These are phyloP conservation scores for Sinelater perroti DNA, from an alignment of 2,888 invertebrate genomes.

Conservation along the genomic window DNA sequence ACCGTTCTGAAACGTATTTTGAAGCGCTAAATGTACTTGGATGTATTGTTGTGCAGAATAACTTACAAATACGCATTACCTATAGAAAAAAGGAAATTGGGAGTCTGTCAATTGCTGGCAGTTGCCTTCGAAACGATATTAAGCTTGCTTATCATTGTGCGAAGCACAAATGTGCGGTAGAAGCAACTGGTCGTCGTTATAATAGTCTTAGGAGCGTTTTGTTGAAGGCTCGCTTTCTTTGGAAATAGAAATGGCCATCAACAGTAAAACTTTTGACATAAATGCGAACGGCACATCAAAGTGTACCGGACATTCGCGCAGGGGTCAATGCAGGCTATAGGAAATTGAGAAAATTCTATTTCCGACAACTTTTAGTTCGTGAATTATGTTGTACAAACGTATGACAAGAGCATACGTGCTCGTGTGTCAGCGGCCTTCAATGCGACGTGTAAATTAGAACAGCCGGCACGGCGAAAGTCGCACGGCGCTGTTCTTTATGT, in stretches of 20 bases:
- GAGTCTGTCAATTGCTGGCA: too few species aligned
- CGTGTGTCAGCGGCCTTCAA: neutral
- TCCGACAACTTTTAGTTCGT: slow-evolving; percentile 46
- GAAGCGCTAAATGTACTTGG: too few species aligned
- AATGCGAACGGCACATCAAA: slow-evolving; percentile 40
- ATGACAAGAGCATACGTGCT: slow-evolving; percentile 31
- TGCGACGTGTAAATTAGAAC: slow-evolving; percentile 28
- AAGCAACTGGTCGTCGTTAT: slow-evolving; percentile 20
- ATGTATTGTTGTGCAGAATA: too few species aligned
- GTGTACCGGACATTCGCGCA: slow-evolving; percentile 36
- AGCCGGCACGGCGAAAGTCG: slow-evolving; percentile 15
- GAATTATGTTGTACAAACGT: slow-evolving; percentile 35
- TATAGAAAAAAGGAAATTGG: too few species aligned
- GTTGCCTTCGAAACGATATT: too few species aligned
- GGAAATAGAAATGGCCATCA: slow-evolving; percentile 39
- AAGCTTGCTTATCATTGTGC: too few species aligned
- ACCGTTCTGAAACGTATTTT: too few species aligned
- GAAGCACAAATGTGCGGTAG: too few species aligned
- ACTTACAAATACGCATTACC: too few species aligned
- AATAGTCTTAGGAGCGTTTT: slow-evolving; percentile 5
- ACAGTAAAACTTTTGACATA: slow-evolving; percentile 42
- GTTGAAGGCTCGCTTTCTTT: slow-evolving; percentile 39
- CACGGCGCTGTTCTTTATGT: slow-evolving; percentile 20
- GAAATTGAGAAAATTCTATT: slow-evolving; percentile 60
- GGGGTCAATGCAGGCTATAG: slow-evolving; percentile 54